Conservation (phyloP, 2,888 invertebrate species). For the Balanococcus diminutus region DNA sequence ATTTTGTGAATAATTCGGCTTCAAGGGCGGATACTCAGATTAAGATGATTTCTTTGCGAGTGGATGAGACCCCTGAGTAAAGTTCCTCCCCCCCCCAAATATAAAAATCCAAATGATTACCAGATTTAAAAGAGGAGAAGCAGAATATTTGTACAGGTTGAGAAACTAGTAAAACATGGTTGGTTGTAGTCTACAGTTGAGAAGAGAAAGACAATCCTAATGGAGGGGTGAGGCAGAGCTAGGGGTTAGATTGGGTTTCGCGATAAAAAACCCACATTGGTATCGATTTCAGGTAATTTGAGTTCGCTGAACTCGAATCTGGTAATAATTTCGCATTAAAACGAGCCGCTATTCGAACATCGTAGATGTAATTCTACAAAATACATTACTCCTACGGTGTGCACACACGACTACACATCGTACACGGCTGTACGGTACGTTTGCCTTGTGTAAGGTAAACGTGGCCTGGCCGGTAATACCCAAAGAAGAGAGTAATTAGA, state of each 20-base stretch:
- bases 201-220: no score
- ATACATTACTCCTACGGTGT: neutral
- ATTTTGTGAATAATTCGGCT: no score
- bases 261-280: neutral
- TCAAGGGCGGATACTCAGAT: no score
- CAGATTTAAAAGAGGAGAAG: no score
- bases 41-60: no score
- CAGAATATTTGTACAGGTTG: no score
- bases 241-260: neutral
- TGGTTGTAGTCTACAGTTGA: no score
- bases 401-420: neutral
- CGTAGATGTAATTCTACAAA: neutral
- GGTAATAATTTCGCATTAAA: neutral
- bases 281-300: neutral
- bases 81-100: no score
- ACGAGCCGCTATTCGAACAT: neutral
- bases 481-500: constrained; percentile 28
- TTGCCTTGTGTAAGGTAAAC: neutral
- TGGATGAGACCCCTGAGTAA: no score
- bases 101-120: no score
- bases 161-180: no score
- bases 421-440: neutral
- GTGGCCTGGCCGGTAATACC: neutral
- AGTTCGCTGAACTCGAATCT: neutral
- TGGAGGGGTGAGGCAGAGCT: neutral